Conservation (phyloP, 2,113 vertebrate genomes). For the Phasianus colchicus region DNA sequence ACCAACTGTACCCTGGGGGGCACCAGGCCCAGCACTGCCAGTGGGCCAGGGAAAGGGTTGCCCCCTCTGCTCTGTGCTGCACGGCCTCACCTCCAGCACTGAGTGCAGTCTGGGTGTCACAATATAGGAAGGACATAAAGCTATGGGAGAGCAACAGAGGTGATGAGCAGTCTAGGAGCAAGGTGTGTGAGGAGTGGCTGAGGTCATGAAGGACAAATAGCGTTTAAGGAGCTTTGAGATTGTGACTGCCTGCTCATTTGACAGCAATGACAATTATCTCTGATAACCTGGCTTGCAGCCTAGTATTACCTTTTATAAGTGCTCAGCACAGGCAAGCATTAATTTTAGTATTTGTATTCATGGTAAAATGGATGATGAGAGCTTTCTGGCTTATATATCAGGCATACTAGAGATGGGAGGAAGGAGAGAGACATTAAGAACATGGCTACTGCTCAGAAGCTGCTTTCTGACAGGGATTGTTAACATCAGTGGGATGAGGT, state of each 20-base stretch:
- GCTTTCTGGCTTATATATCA: not conserved
- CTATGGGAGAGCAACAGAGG: not conserved
- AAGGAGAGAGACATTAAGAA: not conserved
- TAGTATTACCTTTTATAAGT: not conserved
- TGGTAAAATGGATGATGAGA: not conserved
- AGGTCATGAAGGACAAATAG: not conserved
- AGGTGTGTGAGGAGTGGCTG: not conserved
- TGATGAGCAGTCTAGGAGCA: not conserved
- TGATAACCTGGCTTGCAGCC: not conserved
- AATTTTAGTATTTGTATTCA: not conserved
- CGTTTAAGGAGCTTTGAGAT: not conserved
- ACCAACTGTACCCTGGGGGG: not conserved
- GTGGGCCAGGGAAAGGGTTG: not conserved
- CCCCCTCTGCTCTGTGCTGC: not conserved
- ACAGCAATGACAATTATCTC: not conserved
- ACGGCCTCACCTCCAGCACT: not conserved
- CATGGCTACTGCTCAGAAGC: conserved; percentile 3
- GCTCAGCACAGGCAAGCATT: not conserved
- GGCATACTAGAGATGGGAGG: not conserved
- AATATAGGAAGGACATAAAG: not conserved
- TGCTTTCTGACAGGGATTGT: conserved; percentile 2
- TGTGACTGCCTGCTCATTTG: not conserved
- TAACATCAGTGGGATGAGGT: conserved; percentile 30
- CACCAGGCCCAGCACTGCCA: not conserved
- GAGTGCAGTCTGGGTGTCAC: not conserved